Base-by-base conservation (phyloP, 2,797 vertebrate species). In the Eulemur albifrons region DNA sequence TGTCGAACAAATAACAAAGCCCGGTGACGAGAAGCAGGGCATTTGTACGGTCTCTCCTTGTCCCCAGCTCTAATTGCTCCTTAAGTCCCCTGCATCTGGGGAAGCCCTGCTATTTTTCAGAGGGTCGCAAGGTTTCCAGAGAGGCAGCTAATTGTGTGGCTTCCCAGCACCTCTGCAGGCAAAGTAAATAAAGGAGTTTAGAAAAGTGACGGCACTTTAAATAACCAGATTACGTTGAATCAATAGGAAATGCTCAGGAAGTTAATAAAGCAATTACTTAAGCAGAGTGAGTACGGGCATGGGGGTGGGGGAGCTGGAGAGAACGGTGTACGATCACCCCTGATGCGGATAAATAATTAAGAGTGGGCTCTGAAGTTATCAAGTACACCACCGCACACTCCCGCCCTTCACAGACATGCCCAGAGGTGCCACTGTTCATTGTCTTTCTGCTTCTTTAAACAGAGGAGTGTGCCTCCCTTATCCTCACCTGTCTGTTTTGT, bases 401-500 rank as follows among this genome's bases (percentile, higher is more conserved):
- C 21, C 25, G 6, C 17, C 86, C 40, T 72, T 69, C 25, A n/a
- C 3, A 3, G 18, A 63, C 0, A 0, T 20, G 27, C 30, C n/a
- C 13, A 14, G 8, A 14, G 10, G 52, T 27, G 27, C n/a, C 48
- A 11, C 35, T 18, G n/a, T 5, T 59, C 45, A 95, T 96, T 69
- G 96, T 97, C 95, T 98, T 96, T 93, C 95, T 98, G 98, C 96
- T 95, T 96, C 96, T 98, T 88, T 97, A 63, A 92, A 97, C 98
- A 99, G 99, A 99, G 95, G 99, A 99, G 98, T 99, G 99, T 45
- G 99, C 99, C 45, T 99, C 99, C 80, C 98, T 99, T 69, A 98
- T 99, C 98, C 99, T 99, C 97, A 98, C 98, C 98, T 99, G 99
- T 98, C 99, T 99, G 98, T 99, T 99, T 98, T 99, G 99, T 98